Conservation (phyloP, 2,797 vertebrate genomes). For the Denticeps clupeoides region DNA sequence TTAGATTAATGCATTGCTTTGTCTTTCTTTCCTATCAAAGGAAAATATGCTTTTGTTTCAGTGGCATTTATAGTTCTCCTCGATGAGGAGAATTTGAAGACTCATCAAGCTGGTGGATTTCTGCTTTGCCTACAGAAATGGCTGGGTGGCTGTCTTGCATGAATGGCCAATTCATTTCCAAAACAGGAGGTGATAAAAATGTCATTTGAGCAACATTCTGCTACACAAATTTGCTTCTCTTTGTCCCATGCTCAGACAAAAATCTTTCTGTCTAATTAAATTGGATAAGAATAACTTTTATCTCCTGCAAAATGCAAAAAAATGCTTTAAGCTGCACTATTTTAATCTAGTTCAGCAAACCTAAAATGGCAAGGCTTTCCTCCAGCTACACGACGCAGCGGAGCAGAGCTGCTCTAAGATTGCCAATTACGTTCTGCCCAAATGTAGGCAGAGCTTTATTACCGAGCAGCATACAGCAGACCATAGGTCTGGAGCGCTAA, state of each 20-base stretch:
- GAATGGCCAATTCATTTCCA: slow-evolving; percentile 23
- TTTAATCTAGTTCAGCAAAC: slow-evolving; percentile 9
- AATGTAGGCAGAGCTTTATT: not conserved
- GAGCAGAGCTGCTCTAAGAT: not conserved
- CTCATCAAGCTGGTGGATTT: not conserved
- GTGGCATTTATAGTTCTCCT: not conserved
- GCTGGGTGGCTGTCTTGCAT: slow-evolving; percentile 14
- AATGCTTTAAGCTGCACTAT: slow-evolving; percentile 6
- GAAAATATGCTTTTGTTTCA: not conserved
- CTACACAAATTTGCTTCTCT: slow-evolving; percentile 12
- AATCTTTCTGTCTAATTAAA: slow-evolving; percentile 9
- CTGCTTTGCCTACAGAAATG: not conserved
- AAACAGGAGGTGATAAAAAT: slow-evolving; percentile 24
- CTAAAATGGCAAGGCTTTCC: slow-evolving; percentile 6
- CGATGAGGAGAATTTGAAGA: not conserved
- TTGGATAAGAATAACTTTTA: slow-evolving; percentile 12
- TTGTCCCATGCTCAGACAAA: slow-evolving; percentile 21
- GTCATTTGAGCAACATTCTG: slow-evolving; percentile 19
- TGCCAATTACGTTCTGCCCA: slow-evolving; percentile 10
- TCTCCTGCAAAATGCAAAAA: slow-evolving; percentile 6
- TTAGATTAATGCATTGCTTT: no score
- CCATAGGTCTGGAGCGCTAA: not conserved
- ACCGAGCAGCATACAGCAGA: not conserved
- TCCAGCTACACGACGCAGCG: not conserved
- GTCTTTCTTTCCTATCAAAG: no score